These are phyloP conservation scores for Amblyopsis hoosieri DNA, from an alignment of 2,797 vertebrate genomes.

Conservation along the genomic window DNA sequence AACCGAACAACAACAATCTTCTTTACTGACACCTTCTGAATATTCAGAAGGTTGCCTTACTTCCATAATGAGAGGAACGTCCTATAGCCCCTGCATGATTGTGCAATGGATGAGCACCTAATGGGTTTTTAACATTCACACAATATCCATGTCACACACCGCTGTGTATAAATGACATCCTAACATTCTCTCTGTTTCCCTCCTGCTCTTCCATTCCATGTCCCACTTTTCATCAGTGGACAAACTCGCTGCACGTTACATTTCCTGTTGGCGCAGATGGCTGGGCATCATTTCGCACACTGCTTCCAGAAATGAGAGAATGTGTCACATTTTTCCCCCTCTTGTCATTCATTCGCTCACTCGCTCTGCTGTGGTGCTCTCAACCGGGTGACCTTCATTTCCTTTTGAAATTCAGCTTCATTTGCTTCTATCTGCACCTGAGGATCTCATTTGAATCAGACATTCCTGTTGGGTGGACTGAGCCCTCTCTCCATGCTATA, in stretches of 20 bases:
- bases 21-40: too few species aligned
- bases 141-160: background rate
- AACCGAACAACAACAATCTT: too few species aligned
- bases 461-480: background rate
- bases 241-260: background rate
- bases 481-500: constrained; percentile 2
- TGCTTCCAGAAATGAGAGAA: background rate
- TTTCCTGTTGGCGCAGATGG: background rate
- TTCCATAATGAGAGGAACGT: too few species aligned
- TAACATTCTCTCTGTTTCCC: background rate
- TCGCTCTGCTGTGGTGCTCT: background rate
- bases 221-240: constrained; percentile 3
- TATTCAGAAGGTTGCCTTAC: too few species aligned
- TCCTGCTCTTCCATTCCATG: background rate
- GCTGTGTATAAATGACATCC: background rate
- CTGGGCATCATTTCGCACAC: background rate
- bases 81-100: background rate
- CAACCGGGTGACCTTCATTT: background rate
- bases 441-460: background rate
- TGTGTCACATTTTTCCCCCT: background rate
- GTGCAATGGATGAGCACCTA: background rate
- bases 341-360: constrained; percentile 1
- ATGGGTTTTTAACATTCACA: background rate
- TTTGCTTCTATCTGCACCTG: background rate
- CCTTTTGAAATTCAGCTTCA: background rate